phyloP scores from a whole-genome alignment of 2,113 vertebrate species.

The Charina bottae region DNA sequence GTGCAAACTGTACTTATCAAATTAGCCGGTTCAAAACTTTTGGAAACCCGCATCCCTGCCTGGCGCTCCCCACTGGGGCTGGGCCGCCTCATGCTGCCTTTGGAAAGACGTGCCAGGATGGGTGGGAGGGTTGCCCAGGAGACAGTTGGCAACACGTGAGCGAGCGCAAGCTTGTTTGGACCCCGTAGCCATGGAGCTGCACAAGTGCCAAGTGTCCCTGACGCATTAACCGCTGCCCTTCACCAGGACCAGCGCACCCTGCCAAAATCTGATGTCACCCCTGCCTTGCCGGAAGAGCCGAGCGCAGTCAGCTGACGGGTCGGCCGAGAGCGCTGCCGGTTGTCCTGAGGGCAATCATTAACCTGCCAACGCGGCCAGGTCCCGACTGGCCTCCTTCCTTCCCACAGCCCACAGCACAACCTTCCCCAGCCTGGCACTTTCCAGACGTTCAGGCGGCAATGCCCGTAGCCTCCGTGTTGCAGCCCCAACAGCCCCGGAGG shows the following conservation, averaged over 20 bases:
- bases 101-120: not conserved
- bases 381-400: not conserved
- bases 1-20: not conserved
- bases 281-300: not conserved
- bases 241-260: not conserved
- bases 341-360: constrained; percentile 56
- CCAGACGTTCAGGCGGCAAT: not conserved
- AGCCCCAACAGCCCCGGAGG: not conserved
- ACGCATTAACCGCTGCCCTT: constrained; percentile 55
- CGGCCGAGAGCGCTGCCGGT: constrained; percentile 14
- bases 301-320: constrained; percentile 29
- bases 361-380: not conserved
- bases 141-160: constrained; percentile 28
- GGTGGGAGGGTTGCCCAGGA: constrained; percentile 26
- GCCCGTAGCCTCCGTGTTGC: not conserved
- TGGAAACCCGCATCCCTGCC: not conserved
- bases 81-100: not conserved
- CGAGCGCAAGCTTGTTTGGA: not conserved
- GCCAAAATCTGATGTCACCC: constrained; percentile 55
- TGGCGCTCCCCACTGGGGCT: not conserved
- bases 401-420: not conserved
- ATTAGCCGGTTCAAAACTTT: not conserved
- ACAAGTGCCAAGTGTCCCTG: constrained; percentile 62
- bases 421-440: not conserved
- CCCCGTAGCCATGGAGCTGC: constrained; percentile 53